Base-by-base conservation (phyloP, 2,888 invertebrate genomes). In the Scaptomyza caliginosa region DNA sequence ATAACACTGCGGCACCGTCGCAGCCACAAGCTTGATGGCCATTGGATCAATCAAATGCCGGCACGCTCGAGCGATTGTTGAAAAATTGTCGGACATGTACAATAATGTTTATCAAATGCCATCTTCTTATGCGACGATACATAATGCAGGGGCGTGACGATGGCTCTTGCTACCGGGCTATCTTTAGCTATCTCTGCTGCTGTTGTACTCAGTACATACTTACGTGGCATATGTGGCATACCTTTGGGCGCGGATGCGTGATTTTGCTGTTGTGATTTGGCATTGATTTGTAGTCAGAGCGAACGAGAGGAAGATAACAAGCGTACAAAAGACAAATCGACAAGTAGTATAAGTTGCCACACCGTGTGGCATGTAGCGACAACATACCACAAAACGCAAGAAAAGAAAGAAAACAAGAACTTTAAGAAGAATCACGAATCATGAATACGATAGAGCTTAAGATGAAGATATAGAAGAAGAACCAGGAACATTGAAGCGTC, bases 31-130 rank as follows among this genome's bases (percentile, higher is more conserved):
- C 43, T 36, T 26, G 59, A 42, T 45, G 57, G 51, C 66, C 75
- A 70, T 76, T 62, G 86, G 76, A 85, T 85, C 81, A 82, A 82
- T 85, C 86, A 80, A 83, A 80, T 72, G 67, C 67, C 77, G 74
- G 55, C 74, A 81, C 79, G 83, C 83, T 79, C 67, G 52, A 72
- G 63, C 76, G 67, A 85, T 85, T 81, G 76, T 67, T 85, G 83
- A 85, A 82, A 82, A 81, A 85, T 82, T 82, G 83, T 82, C 80
- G 83, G 86, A 79, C 81, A 81, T 82, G 86, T 82, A 64, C 81
- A 85, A 86, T 81, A 81, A 85, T 81, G 86, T 85, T 81, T 82
- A 81, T 81, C 86, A 75, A 82, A 85, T 76, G 79, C 54, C 83
- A 76, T 76, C 68, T 72, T 46, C 68, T 73, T 69, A 54, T 55